Base-by-base conservation (phyloP, 2,888 invertebrate genomes). In the Heliconius ethilla region DNA sequence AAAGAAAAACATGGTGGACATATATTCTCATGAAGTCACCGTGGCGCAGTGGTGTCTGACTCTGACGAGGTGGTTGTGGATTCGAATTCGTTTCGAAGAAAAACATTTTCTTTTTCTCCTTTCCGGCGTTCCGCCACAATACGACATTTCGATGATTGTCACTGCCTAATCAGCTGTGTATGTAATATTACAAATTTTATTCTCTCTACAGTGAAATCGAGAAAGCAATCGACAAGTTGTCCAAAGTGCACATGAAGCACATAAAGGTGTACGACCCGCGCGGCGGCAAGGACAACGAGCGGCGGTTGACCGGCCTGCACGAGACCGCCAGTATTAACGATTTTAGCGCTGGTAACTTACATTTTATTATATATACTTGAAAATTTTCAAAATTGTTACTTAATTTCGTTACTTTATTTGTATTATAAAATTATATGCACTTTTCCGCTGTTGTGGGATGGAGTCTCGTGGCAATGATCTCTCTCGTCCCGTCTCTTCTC, bases 251-350 rank as follows among this genome's bases (percentile, higher is more conserved):
- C 91, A 96, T 96, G 85, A 96, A 97, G 82, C 99, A 99, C 91
- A 99, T 99, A 91, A 97, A 97, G 88, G 98, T 98, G 82, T 99
- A 99, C 91, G 99, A 99, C 92, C 99, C 99, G 18, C 97, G 98
- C 82, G 97, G 98, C 86, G 99, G 99, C 80, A 97, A 97, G 90
- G 99, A 99, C 95, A 99, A 99, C 93, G 98, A 98, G 90, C 96
- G 99, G 82, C 96, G 99, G 82, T 95, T 99, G 80, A 99, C 98
- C 76, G 99, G 99, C 79, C 96, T 96, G 84, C 99, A 98, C 90
- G 99, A 99, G 94, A 99, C 99, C 4, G 98, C 99, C 86, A 98
- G 97, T 86, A 99, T 99, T 90, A 97, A 98, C 89, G 98, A 99
- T 91, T 99, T 99, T 92, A 98, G 98, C 84, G 97, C 97, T 75